Base-by-base conservation (phyloP, 1,140 invertebrate genomes). In the Pinna nobilis region DNA sequence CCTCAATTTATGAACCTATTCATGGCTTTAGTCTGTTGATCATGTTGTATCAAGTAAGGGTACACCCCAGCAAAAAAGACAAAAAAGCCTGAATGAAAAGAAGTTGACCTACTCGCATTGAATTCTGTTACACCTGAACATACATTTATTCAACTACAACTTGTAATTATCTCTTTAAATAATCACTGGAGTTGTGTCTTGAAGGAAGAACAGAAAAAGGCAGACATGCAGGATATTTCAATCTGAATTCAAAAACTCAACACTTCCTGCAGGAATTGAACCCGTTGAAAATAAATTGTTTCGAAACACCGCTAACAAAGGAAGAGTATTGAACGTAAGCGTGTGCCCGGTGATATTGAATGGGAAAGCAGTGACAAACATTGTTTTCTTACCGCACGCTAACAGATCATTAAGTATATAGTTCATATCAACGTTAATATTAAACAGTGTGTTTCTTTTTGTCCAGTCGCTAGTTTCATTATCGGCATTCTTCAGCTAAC, bases 361-460 rank as follows among this genome's bases (percentile, higher is more conserved):
- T n/a, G n/a, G n/a, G n/a, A n/a, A n/a, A n/a, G n/a, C n/a, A n/a
- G n/a, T n/a, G n/a, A n/a, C n/a, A n/a, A 9, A n/a, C 39, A 72
- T 47, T 50, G 65, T 72, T 72, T 72, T 72, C 70, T 65, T 41
- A 65, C 57, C 50, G 49, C 70, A 72, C 70, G 70, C 70, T 57
- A 72, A 65, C 37, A 72, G 61, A 57, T 65, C 70, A 65, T 72
- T 72, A 72, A 65, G 51, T 39, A 33, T 72, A 44, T 61, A 72
- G 57, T 65, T 61, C 39, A 44, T 44, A 44, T 44, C 57, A 51
- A 32, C 50, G 47, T 37, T 65, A 41, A 39, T 72, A 72, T 72
- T 72, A 64, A 72, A 65, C 47, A 65, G 70, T 37, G 65, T 61
- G 65, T 72, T 65, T 72, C 60, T 49, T 72, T 72, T 65, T 72